A percentile compares a stretch with the other conserved stretches of the same genome.
Conservation (phyloP, 2,797 vertebrate genomes). For the Ctenosaura bakeri region DNA sequence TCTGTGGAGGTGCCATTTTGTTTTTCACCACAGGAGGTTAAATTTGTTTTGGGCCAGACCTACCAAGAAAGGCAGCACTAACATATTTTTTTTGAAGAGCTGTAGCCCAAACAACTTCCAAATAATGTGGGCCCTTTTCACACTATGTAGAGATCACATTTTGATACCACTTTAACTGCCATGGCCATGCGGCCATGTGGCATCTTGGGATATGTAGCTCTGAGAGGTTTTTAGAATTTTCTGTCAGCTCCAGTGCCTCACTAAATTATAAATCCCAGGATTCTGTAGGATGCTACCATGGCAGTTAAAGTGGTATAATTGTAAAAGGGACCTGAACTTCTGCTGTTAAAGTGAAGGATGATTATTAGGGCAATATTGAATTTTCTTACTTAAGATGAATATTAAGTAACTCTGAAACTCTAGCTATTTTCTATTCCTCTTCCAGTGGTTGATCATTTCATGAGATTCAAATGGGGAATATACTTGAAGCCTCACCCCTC, state of each 20-base stretch:
- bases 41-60: neutral
- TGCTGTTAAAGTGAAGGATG: neutral
- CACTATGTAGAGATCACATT: no score
- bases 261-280: no score
- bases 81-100: neutral
- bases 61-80: no score
- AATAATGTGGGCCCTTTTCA: no score
- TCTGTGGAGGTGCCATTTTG: neutral
- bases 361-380: no score
- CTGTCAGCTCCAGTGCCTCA: no score
- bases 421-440: neutral
- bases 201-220: no score
- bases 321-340: neutral
- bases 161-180: no score
- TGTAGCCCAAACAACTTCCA: neutral
- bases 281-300: no score
- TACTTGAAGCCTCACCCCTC: neutral
- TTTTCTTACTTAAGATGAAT: neutral
- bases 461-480: neutral
- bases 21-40: neutral
- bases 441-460: neutral
- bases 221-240: no score
- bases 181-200: no score
- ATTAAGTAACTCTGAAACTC: neutral
- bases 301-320: no score